A percentile compares a stretch with the other conserved stretches of the same genome.
Evolutionary conservation across 2,888 invertebrate genomes (phyloP).

Genomic region (Pterostichus madidus): DNA sequence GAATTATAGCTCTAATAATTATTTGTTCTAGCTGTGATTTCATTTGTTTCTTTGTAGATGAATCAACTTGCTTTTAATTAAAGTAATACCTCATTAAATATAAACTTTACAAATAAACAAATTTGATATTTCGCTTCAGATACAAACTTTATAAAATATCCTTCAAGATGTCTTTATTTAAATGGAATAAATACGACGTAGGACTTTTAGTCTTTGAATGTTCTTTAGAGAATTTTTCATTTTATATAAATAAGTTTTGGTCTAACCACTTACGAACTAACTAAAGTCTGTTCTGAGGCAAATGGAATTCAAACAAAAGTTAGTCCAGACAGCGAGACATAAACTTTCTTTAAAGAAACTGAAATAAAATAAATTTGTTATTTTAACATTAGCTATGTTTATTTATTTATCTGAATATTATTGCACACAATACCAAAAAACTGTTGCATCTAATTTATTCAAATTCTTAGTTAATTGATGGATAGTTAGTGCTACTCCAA

Average conservation of each 20-base stretch:
- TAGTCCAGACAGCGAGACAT: neutral
- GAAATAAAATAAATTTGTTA: constrained; percentile 34
- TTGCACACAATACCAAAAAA: too few relatives aligned
- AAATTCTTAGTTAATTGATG: too few relatives aligned
- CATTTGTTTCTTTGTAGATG: too few relatives aligned
- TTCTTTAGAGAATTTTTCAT: neutral
- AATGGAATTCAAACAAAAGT: constrained; percentile 49
- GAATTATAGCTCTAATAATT: neutral
- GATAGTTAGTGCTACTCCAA: too few relatives aligned
- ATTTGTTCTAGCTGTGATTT: too few relatives aligned
- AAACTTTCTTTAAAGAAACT: constrained; percentile 13
- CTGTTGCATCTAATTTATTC: too few relatives aligned
- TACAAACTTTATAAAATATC: too few relatives aligned
- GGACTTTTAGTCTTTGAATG: constrained; percentile 6
- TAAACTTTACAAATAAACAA: too few relatives aligned
- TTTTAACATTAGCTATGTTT: constrained; percentile 11
- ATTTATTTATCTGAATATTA: neutral
- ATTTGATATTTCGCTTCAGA: too few relatives aligned
- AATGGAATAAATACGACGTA: constrained; percentile 15
- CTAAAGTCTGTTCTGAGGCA: constrained; percentile 1
- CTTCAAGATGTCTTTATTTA: neutral
- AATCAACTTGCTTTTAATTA: too few relatives aligned
- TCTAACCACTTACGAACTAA: constrained; percentile 22
- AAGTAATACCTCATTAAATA: too few relatives aligned
- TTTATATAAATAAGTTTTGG: constrained; percentile 17